phyloP scores from a whole-genome alignment of 2,888 invertebrate genomes.

The Chrysolina oricalcia region DNA sequence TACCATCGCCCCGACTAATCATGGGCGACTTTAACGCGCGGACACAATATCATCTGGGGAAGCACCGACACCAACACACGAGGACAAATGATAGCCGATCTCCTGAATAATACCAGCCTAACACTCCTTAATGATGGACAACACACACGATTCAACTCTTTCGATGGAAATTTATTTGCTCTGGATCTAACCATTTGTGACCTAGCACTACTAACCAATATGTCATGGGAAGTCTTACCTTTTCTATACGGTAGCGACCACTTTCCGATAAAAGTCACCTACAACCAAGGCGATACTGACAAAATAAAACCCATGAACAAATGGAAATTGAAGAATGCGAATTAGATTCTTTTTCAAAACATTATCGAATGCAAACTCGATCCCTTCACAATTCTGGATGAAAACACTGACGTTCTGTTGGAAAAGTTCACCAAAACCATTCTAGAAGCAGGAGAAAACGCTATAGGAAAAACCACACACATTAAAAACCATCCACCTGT shows the following conservation, averaged over 20 bases:
- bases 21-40: background rate
- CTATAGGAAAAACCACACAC: background rate
- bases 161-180: background rate
- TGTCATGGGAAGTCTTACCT: conserved; percentile 10
- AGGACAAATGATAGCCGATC: background rate
- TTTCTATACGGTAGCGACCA: conserved; percentile 1
- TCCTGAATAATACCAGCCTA: background rate
- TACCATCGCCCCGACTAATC: background rate
- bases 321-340: background rate
- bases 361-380: background rate
- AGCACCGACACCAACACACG: background rate
- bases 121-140: background rate
- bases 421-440: background rate
- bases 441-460: background rate
- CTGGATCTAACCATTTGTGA: background rate
- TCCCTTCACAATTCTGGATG: background rate
- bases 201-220: background rate
- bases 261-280: background rate
- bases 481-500: background rate
- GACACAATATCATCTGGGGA: background rate
- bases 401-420: too few relatives aligned
- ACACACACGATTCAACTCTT: conserved; percentile 5
- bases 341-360: background rate
- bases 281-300: background rate
- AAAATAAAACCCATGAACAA: background rate